phyloP scores from a whole-genome alignment of 2,797 vertebrate species.

The Sphenopsis melanotis region DNA sequence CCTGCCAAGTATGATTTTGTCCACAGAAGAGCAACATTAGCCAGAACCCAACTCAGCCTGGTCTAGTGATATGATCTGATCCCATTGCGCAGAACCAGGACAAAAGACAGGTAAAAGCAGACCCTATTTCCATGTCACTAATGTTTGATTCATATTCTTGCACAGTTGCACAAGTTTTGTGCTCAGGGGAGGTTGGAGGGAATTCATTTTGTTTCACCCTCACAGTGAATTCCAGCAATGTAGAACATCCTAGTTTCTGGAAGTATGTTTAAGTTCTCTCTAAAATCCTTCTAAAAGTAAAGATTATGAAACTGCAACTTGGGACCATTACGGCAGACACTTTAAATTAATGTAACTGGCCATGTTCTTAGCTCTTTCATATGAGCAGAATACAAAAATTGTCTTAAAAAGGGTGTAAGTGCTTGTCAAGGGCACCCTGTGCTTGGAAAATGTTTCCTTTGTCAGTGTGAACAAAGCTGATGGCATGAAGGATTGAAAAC shows the following conservation, averaged over 20 bases:
- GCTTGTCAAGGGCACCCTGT: not conserved
- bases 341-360: not conserved
- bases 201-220: not conserved
- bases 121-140: not conserved
- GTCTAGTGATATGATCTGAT: not conserved
- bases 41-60: not conserved
- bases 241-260: not conserved
- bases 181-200: fast-evolving
- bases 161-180: not conserved
- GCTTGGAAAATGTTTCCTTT: not conserved
- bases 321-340: not conserved
- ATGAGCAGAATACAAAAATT: not conserved
- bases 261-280: not conserved
- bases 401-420: not conserved
- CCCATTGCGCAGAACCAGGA: not conserved
- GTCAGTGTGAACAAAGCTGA: not conserved
- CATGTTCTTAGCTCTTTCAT: not conserved
- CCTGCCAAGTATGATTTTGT: not conserved
- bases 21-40: fast-evolving
- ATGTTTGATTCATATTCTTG: not conserved
- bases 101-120: not conserved
- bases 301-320: not conserved
- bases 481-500: not conserved
- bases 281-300: not conserved
- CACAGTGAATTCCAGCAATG: not conserved